Base-by-base conservation (phyloP, 2,888 invertebrate genomes). In the Augochlorella aurata region DNA sequence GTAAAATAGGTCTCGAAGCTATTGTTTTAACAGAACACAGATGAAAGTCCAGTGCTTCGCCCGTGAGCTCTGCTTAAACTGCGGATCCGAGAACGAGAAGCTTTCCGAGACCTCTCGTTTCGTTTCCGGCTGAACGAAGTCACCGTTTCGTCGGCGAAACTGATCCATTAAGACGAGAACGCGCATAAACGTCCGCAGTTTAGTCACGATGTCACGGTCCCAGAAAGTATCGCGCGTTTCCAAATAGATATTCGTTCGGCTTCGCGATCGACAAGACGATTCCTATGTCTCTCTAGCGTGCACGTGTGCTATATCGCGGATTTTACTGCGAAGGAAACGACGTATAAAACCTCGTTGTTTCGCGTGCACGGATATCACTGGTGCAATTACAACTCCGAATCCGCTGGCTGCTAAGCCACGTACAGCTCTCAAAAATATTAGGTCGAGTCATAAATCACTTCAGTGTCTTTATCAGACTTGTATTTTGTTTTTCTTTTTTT, bases 41-140 rank as follows among this genome's bases (percentile, higher is more conserved):
- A 69, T 54, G 61, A 58, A 69, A 50, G 18, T 73, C 38, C 52
- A 38, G 66, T 44, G 16, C 49, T 65, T 49, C 61, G 38, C 49
- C 61, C 24, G 61, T 61, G 61, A 29, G 18, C 16, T 61, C 16
- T 18, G 61, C 24, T 61, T 61, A 61, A 29, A 24, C 61, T 29
- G 61, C 61, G 61, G 61, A 61, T 61, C 29, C 9, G 38, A 7
- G 38, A 29, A 29, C 61, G 58, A 58, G 14, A 58, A 24, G 24
- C 58, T 14, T 24, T 10, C 58, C 14, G 14, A 58, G 24, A 21
- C 14, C 24, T 14, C 14, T 47, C 58, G 12, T 58, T 21, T 54
- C 21, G 54, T 54, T 54, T 54, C 21, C 12, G 5, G 21, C 21
- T 21, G 21, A 12, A 12, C 21, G 1, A 4, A 21, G 9, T 4